phyloP scores from a whole-genome alignment of 2,888 invertebrate genomes.

The Drosophila helvetica region DNA sequence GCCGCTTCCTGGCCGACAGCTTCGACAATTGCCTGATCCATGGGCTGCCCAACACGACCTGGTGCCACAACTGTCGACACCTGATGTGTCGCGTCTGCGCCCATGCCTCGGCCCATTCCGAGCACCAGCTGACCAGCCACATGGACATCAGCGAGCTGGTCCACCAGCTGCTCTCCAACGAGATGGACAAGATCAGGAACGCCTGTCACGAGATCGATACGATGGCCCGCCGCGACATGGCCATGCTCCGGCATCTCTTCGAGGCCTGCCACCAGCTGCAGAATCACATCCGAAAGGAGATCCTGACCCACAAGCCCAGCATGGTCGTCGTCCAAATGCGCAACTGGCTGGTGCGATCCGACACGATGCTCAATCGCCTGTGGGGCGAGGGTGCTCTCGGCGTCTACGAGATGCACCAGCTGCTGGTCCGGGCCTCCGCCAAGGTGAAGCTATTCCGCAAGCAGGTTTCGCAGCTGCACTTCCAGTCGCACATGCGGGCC shows the following conservation, averaged over 20 bases:
- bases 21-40: conserved; percentile 89
- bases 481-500: conserved; percentile 24
- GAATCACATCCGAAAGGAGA: conserved; percentile 90
- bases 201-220: background rate
- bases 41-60: conserved; percentile 89
- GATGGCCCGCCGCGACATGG: conserved; percentile 17
- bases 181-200: conserved; percentile 17
- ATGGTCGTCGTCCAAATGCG: conserved; percentile 88
- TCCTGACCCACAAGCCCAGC: conserved; percentile 88
- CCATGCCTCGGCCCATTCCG: conserved; percentile 87
- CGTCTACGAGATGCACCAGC: conserved; percentile 76
- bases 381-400: conserved; percentile 85
- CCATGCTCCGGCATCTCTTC: conserved; percentile 87
- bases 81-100: conserved; percentile 89
- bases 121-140: conserved; percentile 83
- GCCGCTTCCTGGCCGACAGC: conserved; percentile 29
- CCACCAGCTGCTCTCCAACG: conserved; percentile 19
- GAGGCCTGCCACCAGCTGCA: conserved; percentile 90
- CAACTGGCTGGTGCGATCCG: conserved; percentile 86
- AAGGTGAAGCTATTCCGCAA: conserved; percentile 5
- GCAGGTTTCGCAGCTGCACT: conserved; percentile 15
- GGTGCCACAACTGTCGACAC: conserved; percentile 88
- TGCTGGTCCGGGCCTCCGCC: conserved; percentile 10
- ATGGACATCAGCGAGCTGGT: conserved; percentile 21
- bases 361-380: conserved; percentile 85